Evolutionary conservation across 2,113 vertebrate species (phyloP).

Genomic region (Stomatorhinus ivindoensis): DNA sequence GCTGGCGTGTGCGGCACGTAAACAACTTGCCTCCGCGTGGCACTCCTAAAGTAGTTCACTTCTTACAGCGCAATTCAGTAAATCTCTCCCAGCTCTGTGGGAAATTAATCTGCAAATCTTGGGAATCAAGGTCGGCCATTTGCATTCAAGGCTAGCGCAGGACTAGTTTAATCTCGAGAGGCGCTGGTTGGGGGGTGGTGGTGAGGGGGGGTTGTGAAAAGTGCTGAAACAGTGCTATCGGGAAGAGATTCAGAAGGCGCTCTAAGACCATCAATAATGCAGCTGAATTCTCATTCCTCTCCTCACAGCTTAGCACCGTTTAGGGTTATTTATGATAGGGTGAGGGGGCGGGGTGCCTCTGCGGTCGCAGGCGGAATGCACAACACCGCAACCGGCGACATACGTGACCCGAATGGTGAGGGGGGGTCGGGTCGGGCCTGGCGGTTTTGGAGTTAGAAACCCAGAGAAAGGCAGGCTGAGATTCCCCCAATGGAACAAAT

Average conservation of each 20-base stretch:
- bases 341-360: background rate
- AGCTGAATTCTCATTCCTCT: constrained; percentile 11
- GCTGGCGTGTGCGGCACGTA: background rate
- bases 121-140: constrained; percentile 35
- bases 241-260: constrained; percentile 30
- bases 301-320: constrained; percentile 17
- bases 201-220: background rate
- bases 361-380: background rate
- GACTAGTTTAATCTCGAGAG: constrained; percentile 18
- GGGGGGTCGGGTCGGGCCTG: background rate
- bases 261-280: constrained; percentile 29
- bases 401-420: background rate
- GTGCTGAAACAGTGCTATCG: constrained; percentile 14
- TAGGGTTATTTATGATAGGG: constrained; percentile 19
- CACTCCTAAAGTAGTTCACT: background rate
- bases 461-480: background rate
- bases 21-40: background rate
- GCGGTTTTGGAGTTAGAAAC: constrained; percentile 8
- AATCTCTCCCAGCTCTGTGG: background rate
- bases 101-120: constrained; percentile 6
- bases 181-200: background rate
- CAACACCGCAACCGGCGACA: background rate
- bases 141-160: constrained; percentile 26
- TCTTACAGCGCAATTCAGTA: background rate
- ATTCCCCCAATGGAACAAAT: background rate